Conservation (phyloP, 2,888 invertebrate species). For the Dryocosmus kuriphilus region DNA sequence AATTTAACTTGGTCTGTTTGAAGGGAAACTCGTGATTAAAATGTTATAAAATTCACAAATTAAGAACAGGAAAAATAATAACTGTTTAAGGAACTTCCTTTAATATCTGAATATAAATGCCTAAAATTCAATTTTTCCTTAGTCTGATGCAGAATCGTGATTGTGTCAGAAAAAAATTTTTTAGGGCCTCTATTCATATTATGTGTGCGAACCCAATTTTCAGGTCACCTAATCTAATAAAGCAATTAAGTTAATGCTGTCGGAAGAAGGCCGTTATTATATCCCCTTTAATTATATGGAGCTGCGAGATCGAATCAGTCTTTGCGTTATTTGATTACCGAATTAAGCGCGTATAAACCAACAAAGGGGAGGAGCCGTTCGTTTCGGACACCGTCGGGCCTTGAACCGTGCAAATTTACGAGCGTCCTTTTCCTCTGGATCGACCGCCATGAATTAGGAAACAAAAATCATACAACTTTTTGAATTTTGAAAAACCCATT, state of each 20-base stretch:
- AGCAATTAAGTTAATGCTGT: constrained; percentile 72
- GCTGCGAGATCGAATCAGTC: constrained; percentile 65
- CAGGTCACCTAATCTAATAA: constrained; percentile 62
- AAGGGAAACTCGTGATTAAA: too few species aligned
- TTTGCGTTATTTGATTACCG: constrained; percentile 72
- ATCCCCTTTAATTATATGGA: constrained; percentile 75
- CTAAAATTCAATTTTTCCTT: constrained; percentile 2
- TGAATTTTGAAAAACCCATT: not conserved
- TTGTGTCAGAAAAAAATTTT: not conserved
- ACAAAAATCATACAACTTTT: constrained; percentile 5
- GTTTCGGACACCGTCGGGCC: constrained; percentile 32
- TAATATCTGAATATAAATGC: not conserved
- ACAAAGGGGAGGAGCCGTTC: constrained; percentile 65
- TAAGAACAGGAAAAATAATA: too few species aligned
- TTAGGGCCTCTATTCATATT: not conserved
- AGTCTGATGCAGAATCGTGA: not conserved
- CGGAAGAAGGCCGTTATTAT: constrained; percentile 71
- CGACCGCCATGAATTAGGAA: constrained; percentile 19
- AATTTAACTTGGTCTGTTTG: too few species aligned
- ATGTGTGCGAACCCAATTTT: constrained; percentile 51
- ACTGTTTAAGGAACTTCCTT: not conserved
- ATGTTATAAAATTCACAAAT: not conserved
- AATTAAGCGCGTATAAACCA: constrained; percentile 66
- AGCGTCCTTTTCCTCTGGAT: constrained; percentile 15
- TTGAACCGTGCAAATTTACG: constrained; percentile 37